phyloP scores from a whole-genome alignment of 2,113 vertebrate genomes.

The Steatornis caripensis region DNA sequence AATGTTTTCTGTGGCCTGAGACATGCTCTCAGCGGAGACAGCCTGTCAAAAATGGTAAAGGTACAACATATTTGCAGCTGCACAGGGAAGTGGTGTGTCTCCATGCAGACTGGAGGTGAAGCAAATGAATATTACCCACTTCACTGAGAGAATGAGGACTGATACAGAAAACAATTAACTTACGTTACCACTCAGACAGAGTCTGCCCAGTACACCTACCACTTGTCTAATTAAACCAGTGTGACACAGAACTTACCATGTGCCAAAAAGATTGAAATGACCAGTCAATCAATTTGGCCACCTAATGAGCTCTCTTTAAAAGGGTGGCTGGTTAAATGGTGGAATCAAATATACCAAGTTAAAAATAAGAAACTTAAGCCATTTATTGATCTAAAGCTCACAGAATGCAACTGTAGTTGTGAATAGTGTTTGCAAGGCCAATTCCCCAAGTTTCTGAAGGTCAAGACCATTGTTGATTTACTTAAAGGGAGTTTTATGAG shows the following conservation, averaged over 20 bases:
- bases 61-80: background rate
- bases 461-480: background rate
- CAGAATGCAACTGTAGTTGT: background rate
- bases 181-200: background rate
- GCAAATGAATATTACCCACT: background rate
- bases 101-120: background rate
- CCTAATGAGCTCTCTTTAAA: background rate
- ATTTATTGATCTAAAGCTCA: background rate
- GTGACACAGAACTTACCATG: background rate
- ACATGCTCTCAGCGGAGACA: background rate
- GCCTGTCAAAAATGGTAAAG: conserved; percentile 6
- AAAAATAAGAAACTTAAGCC: background rate
- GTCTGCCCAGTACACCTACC: background rate
- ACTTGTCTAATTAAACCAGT: background rate
- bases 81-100: background rate
- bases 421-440: background rate
- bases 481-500: background rate
- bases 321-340: background rate
- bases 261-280: background rate
- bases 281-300: background rate
- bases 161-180: background rate
- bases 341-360: background rate
- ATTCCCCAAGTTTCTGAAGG: background rate
- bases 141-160: background rate
- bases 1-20: background rate